These are phyloP conservation scores for Tinamus major DNA, from an alignment of 2,797 vertebrate genomes.

Conservation along the genomic window DNA sequence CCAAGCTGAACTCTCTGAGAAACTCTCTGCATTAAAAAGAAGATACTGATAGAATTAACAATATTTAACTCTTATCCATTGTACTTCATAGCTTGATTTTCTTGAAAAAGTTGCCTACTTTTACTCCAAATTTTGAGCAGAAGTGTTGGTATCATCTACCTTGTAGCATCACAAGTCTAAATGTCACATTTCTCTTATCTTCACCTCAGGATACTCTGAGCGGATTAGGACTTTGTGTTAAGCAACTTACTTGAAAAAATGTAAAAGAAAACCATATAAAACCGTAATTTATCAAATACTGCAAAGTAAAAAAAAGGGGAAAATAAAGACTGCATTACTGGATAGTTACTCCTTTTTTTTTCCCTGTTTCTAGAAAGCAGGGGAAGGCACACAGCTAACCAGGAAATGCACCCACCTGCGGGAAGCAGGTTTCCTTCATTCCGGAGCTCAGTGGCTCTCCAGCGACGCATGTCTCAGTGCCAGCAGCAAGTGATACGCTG, in stretches of 20 bases:
- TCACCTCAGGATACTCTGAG: not conserved
- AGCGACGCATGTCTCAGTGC: fast-evolving
- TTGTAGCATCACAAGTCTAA: not conserved
- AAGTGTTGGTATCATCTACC: not conserved
- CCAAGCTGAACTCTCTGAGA: not conserved
- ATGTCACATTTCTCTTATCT: not conserved
- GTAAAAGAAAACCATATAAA: not conserved
- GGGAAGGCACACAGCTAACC: not conserved
- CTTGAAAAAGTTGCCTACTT: not conserved
- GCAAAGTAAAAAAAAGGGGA: not conserved
- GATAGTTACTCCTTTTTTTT: not conserved
- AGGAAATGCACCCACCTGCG: not conserved
- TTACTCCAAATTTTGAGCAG: not conserved
- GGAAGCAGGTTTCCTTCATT: fast-evolving
- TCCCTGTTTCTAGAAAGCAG: not conserved
- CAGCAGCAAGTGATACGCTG: not conserved
- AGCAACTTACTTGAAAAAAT: not conserved
- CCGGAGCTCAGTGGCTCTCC: not conserved
- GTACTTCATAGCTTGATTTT: not conserved
- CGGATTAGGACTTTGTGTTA: not conserved
- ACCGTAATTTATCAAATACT: not conserved
- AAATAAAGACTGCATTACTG: not conserved
- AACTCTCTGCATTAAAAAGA: too few relatives aligned
- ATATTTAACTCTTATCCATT: not conserved
- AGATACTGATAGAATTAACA: fast-evolving